Evolutionary conservation across 1,140 invertebrate genomes (phyloP), one percentile per base, ranked within the genome.

Genomic region (Orussus abietinus): DNA sequence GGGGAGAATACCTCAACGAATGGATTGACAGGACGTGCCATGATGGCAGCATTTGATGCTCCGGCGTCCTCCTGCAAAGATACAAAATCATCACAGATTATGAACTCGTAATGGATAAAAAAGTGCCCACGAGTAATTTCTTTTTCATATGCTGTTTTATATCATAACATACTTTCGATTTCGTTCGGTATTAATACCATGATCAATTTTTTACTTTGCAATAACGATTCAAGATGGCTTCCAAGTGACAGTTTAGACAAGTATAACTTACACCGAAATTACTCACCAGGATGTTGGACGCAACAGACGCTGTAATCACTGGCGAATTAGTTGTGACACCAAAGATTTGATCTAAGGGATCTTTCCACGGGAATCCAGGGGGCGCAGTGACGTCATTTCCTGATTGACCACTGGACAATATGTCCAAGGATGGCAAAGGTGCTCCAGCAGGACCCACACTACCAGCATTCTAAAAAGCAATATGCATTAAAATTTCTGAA

Each of bases 311-410:
- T 17, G 59, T 62, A 30, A 61, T 58, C 13, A 56, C 10, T 5
- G 66, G 57, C 11, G 54, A 58, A 39, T 59, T 48, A 1, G 65
- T 71, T 3, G 66, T 64, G 4, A 73, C 63, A 10, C 69, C 68
- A 36, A 74, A 71, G 38, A 72, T 69, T 49, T 66, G 63, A 56
- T 71, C 69, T 2, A 71, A 30, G 4, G 69, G 62, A 57, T 74
- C 66, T 39, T 62, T 64, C 68, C 69, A 74, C 14, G 61, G 63
- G 25, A 64, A 70, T 32, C 62, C 60, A n/a, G 66, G 50, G 15
- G 61, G 47, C 12, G 53, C 54, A 14, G 61, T 66, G 12, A 64
- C 47, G 38, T 32, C 41, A 37, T 42, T 33, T 34, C 37, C 44
- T 22, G 38, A 32, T 43, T 53, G 47, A 37, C 43, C 53, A 11